phyloP scores from a whole-genome alignment of 2,888 invertebrate genomes.

The Catocala fraxini region DNA sequence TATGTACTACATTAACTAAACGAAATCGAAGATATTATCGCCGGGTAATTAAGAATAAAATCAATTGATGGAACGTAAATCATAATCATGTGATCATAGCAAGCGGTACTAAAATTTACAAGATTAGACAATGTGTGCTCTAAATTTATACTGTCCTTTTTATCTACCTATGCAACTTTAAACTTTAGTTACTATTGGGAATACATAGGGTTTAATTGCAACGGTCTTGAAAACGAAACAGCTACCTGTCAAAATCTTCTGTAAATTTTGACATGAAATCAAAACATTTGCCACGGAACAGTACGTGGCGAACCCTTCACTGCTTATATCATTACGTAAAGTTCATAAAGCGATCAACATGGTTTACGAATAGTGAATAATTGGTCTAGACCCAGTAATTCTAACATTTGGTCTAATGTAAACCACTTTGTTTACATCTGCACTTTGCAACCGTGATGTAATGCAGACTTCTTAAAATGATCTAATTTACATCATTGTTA shows the following conservation, averaged over 20 bases:
- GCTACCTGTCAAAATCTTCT: not conserved
- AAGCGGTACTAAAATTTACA: no score
- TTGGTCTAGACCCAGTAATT: conserved; percentile 48
- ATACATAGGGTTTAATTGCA: no score
- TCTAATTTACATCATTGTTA: conserved; percentile 13
- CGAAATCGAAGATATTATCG: no score
- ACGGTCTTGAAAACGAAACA: no score
- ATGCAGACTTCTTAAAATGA: conserved; percentile 26
- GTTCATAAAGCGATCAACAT: conserved; percentile 29
- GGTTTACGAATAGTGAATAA: conserved; percentile 41
- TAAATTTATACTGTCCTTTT: no score
- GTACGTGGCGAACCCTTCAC: conserved; percentile 5
- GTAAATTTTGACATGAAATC: not conserved
- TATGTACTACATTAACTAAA: no score
- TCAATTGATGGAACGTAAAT: no score
- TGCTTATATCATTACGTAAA: conserved; percentile 21
- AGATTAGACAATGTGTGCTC: no score
- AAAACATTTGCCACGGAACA: conserved; percentile 13
- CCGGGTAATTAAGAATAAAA: no score
- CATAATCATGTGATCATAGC: no score
- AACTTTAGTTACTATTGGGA: no score
- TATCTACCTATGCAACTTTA: no score
- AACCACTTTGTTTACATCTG: conserved; percentile 51
- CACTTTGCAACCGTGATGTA: conserved; percentile 34
- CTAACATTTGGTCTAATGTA: conserved; percentile 50